Percentiles rank a stretch among this genome's conserved stretches.
These are phyloP conservation scores for Leptopilina clavipes DNA, from an alignment of 1,140 invertebrate genomes.

Conservation along the genomic window DNA sequence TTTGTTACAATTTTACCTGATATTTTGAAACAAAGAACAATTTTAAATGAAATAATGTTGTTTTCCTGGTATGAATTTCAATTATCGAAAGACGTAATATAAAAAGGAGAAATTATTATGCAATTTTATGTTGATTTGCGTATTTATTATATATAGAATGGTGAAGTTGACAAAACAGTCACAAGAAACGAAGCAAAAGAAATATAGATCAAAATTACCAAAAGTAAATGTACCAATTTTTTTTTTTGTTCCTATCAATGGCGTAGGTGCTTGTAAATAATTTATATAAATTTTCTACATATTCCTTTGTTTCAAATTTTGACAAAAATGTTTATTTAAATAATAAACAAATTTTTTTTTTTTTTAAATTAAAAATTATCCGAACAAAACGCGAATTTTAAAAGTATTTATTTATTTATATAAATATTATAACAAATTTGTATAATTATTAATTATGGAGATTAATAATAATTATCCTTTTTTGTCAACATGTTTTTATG, in stretches of 20 bases:
- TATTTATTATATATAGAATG: too few relatives aligned
- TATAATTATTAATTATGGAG: too few relatives aligned
- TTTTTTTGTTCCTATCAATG: background rate
- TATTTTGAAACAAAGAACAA: background rate
- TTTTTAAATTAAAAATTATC: too few relatives aligned
- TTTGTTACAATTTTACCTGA: background rate
- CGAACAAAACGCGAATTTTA: too few relatives aligned
- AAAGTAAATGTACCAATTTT: background rate
- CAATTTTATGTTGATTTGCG: background rate
- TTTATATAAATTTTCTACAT: too few relatives aligned
- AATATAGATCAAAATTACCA: background rate
- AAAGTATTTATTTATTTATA: too few relatives aligned
- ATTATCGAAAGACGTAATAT: background rate
- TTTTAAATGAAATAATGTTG: background rate
- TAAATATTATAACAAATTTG: too few relatives aligned
- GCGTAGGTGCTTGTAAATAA: background rate
- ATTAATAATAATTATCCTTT: too few relatives aligned
- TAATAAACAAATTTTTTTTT: too few relatives aligned
- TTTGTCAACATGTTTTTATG: too few relatives aligned
- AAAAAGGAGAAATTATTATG: background rate
- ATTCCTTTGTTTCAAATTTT: too few relatives aligned
- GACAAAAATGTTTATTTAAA: too few relatives aligned
- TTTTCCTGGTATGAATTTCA: background rate
- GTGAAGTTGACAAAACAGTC: background rate
- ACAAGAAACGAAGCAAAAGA: background rate